phyloP scores from a whole-genome alignment of 2,888 invertebrate genomes.

The Leptodirus hochenwartii region DNA sequence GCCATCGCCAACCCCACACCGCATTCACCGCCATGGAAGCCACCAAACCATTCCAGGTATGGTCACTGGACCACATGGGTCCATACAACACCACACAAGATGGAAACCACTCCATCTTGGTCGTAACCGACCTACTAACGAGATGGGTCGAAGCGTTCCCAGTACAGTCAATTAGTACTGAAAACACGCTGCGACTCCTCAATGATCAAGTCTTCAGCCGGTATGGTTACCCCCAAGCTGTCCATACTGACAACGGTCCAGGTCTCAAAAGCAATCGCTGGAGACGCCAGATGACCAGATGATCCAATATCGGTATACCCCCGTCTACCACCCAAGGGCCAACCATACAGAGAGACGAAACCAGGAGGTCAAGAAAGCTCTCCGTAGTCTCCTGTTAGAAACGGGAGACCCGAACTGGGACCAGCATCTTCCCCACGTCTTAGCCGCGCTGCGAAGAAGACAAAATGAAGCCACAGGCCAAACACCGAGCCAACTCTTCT shows the following conservation, averaged over 20 bases:
- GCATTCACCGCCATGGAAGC: slow-evolving; percentile 9
- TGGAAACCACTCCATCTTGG: slow-evolving; percentile 12
- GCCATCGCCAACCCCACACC: slow-evolving; percentile 7
- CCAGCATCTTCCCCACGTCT: no score
- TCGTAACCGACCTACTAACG: slow-evolving; percentile 13
- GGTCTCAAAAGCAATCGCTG: slow-evolving; percentile 6
- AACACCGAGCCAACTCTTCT: no score
- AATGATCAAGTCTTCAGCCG: slow-evolving; percentile 10
- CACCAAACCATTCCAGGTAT: slow-evolving; percentile 8
- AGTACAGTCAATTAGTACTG: slow-evolving; percentile 5
- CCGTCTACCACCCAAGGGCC: slow-evolving; percentile 14
- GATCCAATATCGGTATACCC: no score
- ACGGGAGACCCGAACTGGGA: no score
- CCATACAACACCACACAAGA: slow-evolving; percentile 8
- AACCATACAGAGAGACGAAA: slow-evolving; percentile 14
- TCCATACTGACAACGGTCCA: slow-evolving; percentile 10
- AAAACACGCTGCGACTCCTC: slow-evolving; percentile 6
- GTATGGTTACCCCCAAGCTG: slow-evolving; percentile 9
- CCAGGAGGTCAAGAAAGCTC: slow-evolving; percentile 15
- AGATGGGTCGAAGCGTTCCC: slow-evolving; percentile 15
- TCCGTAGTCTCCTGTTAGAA: no score
- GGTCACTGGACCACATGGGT: slow-evolving; percentile 10
- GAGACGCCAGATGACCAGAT: no score
- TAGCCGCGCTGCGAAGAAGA: no score
- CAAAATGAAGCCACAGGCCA: no score